Conservation (phyloP, 1,140 invertebrate genomes). For the Carcinoscorpius rotundicauda region DNA sequence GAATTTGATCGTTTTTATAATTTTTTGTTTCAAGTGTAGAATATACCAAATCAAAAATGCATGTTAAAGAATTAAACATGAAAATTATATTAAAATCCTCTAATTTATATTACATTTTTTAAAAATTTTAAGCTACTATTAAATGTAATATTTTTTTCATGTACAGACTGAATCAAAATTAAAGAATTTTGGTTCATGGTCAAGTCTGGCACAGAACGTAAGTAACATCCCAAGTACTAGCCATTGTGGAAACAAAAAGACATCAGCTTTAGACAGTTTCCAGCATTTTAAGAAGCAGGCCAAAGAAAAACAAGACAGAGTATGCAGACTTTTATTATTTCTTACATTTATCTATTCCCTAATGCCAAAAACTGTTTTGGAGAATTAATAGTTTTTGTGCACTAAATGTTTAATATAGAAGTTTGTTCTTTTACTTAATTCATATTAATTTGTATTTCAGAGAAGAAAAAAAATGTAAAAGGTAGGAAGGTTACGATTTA, state of each 20-base stretch:
- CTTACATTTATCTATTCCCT: not conserved
- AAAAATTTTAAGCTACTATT: too few relatives aligned
- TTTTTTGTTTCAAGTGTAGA: too few relatives aligned
- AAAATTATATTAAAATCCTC: too few relatives aligned
- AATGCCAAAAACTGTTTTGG: too few relatives aligned
- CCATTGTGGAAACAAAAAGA: slow-evolving; percentile 14
- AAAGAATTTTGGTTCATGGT: slow-evolving; percentile 87
- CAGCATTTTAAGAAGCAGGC: slow-evolving; percentile 87
- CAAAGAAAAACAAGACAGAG: slow-evolving; percentile 81
- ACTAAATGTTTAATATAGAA: slow-evolving; percentile 1
- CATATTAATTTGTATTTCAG: too few relatives aligned
- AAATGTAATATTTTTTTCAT: slow-evolving; percentile 3
- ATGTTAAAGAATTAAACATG: too few relatives aligned
- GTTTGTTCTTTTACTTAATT: not conserved
- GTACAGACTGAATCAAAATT: slow-evolving; percentile 28
- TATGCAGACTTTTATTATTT: slow-evolving; percentile 28
- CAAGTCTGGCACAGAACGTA: slow-evolving; percentile 50
- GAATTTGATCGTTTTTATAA: too few relatives aligned
- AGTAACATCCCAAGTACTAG: slow-evolving; percentile 19
- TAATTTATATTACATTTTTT: too few relatives aligned
- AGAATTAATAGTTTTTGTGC: too few relatives aligned
- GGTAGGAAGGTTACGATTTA: too few relatives aligned
- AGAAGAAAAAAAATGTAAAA: too few relatives aligned
- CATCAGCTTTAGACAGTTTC: slow-evolving; percentile 40
- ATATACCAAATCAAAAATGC: too few relatives aligned